Percentiles rank a stretch among this genome's conserved stretches.
These are phyloP conservation scores for Scolanthus callimorphus DNA, from an alignment of 92 coral and sea anemone species.

Conservation along the genomic window DNA sequence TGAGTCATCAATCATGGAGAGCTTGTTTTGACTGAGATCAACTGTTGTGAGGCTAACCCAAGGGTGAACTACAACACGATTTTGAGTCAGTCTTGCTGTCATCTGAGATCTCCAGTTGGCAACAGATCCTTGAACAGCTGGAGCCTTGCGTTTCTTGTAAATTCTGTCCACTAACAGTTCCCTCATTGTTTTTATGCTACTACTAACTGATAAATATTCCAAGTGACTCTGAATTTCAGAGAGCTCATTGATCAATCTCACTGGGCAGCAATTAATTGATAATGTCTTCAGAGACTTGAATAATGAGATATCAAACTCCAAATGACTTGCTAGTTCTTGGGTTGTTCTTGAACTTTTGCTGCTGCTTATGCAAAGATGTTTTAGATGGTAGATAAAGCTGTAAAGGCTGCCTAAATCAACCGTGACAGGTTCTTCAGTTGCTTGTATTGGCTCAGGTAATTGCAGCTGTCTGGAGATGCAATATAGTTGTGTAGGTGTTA, in stretches of 20 bases:
- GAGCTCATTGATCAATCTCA: conserved; percentile 60
- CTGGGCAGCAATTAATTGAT: conserved; percentile 76
- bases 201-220: conserved; percentile 58
- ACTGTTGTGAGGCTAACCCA: conserved; percentile 79
- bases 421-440: conserved; percentile 47
- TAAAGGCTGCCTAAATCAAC: conserved; percentile 84
- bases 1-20: conserved; percentile 78
- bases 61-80: conserved; percentile 90
- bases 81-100: conserved; percentile 72
- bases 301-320: conserved; percentile 93
- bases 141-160: conserved; percentile 64
- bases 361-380: conserved; percentile 62
- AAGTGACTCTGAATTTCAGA: conserved; percentile 74
- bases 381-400: conserved; percentile 76
- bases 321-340: conserved; percentile 75
- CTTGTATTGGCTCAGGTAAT: conserved; percentile 68
- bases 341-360: conserved; percentile 29
- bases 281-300: conserved; percentile 73
- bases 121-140: conserved; percentile 53
- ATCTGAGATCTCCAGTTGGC: conserved; percentile 86
- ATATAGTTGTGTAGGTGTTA: conserved; percentile 87
- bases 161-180: conserved; percentile 81
- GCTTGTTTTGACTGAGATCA: conserved; percentile 70
- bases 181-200: conserved; percentile 77
- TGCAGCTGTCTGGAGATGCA: conserved; percentile 91